Percentiles rank a stretch among this genome's conserved stretches.
Evolutionary conservation across 2,888 invertebrate genomes (phyloP).

Genomic region (Platerodrilus igneus): DNA sequence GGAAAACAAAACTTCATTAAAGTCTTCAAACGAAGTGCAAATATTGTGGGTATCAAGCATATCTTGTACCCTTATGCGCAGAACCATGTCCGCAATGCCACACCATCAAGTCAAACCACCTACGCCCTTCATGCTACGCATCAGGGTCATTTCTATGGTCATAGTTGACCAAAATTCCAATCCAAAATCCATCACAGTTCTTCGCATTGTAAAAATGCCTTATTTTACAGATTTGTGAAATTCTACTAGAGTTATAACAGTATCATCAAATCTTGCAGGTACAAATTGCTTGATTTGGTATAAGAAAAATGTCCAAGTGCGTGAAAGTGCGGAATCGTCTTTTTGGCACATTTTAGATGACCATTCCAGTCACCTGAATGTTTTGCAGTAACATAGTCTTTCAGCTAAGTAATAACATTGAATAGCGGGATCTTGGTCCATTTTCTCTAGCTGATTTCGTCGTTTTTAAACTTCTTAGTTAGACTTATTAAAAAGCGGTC

Average conservation of each 20-base stretch:
- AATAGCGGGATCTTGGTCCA: neutral
- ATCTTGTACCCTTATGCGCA: neutral
- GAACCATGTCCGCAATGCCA: neutral
- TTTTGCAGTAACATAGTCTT: no score
- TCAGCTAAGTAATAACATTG: neutral
- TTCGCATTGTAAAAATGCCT: no score
- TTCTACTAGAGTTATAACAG: no score
- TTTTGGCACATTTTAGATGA: no score
- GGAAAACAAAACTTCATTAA: conserved; percentile 5
- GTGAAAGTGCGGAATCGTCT: no score
- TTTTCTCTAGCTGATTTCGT: neutral
- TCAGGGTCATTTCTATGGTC: conserved; percentile 9
- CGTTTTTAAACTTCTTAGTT: neutral
- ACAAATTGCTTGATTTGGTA: no score
- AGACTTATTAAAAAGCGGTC: neutral
- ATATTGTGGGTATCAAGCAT: conserved; percentile 3
- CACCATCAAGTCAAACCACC: conserved; percentile 4
- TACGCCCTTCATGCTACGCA: conserved; percentile 4
- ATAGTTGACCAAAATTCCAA: conserved; percentile 2
- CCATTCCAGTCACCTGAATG: no score
- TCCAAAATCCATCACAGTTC: conserved; percentile 1
- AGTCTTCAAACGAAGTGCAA: conserved; percentile 4
- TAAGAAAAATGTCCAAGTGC: no score
- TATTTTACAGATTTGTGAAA: no score
- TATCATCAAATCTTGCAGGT: no score